Conservation (phyloP, 2,888 invertebrate genomes). For the Latrodectus hesperus region DNA sequence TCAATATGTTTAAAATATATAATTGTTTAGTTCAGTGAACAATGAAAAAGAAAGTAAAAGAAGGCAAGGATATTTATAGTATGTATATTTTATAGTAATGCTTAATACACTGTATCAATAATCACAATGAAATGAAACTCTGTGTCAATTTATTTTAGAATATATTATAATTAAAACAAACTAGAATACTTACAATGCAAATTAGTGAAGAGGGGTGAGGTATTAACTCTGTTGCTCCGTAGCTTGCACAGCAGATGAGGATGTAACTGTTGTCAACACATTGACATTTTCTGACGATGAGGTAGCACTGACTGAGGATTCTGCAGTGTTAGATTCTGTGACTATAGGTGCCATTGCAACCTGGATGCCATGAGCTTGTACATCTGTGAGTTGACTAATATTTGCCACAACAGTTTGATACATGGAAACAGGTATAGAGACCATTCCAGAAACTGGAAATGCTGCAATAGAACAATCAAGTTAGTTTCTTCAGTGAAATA, state of each 20-base stretch:
- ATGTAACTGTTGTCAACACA: constrained; percentile 62
- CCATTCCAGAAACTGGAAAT: constrained; percentile 87
- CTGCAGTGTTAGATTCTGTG: constrained; percentile 72
- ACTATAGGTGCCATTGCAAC: constrained; percentile 74
- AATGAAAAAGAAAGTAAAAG: too few relatives aligned
- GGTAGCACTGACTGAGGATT: constrained; percentile 62
- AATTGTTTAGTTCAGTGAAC: too few relatives aligned
- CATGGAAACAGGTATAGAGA: constrained; percentile 96
- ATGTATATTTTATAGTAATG: constrained; percentile 5
- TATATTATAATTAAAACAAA: too few relatives aligned
- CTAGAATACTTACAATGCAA: too few relatives aligned
- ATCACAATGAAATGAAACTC: too few relatives aligned
- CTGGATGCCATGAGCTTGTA: constrained; percentile 71
- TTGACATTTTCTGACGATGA: constrained; percentile 63
- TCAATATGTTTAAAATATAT: neutral
- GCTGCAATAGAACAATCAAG: constrained; percentile 65
- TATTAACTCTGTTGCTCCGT: constrained; percentile 64
- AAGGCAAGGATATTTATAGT: too few relatives aligned
- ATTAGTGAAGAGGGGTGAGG: constrained; percentile 17
- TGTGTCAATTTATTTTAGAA: too few relatives aligned
- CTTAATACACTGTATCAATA: too few relatives aligned
- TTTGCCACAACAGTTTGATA: constrained; percentile 95
- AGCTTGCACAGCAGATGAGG: constrained; percentile 51
- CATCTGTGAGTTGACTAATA: constrained; percentile 71
- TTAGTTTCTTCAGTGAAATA: neutral